Evolutionary conservation across 2,888 invertebrate species (phyloP).

Genomic region (Cheilosia vernalis): DNA sequence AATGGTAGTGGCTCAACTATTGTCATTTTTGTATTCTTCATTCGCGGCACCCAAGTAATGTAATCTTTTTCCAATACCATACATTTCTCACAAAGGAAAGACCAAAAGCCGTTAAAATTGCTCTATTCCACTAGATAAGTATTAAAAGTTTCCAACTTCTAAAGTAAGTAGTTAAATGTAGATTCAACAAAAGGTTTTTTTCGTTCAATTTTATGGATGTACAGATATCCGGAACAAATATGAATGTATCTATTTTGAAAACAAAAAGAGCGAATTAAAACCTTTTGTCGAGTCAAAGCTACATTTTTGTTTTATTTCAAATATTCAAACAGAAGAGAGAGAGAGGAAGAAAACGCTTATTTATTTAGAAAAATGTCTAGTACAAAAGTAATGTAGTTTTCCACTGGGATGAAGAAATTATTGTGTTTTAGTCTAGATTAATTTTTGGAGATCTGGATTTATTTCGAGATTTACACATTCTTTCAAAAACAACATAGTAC

Average conservation of each 20-base stretch:
- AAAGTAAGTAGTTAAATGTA: not conserved
- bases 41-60: not conserved
- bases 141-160: not conserved
- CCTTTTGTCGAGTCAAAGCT: not conserved
- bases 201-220: not conserved
- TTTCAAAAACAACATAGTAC: no score
- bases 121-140: not conserved
- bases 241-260: no score
- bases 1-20: no score
- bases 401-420: not conserved
- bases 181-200: conserved; percentile 6
- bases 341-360: not conserved
- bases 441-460: no score
- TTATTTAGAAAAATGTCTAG: no score
- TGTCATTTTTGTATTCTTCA: not conserved
- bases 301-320: not conserved
- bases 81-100: conserved; percentile 1
- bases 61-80: not conserved
- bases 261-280: not conserved
- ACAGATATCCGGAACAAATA: no score
- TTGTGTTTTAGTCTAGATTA: no score
- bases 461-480: no score
- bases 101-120: not conserved
- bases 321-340: not conserved
- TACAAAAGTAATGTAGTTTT: no score